A percentile compares a stretch with the other conserved stretches of the same genome.
Conservation (phyloP, 2,888 invertebrate genomes). For the Himalopsyche tibetana region DNA sequence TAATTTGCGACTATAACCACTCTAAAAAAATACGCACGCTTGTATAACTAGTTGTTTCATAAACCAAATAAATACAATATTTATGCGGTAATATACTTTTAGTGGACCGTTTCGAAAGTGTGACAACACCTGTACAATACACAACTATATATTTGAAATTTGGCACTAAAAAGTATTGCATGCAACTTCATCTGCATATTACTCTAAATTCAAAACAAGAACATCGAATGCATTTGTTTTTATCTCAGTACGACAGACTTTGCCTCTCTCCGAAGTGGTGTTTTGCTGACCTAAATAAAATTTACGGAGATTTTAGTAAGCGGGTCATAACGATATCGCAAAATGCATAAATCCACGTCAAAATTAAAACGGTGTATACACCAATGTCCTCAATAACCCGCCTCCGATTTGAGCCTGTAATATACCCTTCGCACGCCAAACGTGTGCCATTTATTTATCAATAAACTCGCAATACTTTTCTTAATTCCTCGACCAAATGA, state of each 20-base stretch:
- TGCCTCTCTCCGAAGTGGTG: background rate
- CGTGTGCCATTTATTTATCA: background rate
- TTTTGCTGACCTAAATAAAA: slow-evolving; percentile 23
- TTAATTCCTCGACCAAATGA: background rate
- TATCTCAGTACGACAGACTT: background rate
- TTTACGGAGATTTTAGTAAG: slow-evolving; percentile 5
- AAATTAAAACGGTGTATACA: background rate
- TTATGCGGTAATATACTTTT: too few relatives aligned
- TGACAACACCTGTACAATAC: too few relatives aligned
- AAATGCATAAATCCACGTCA: slow-evolving; percentile 7
- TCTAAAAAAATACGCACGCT: too few relatives aligned
- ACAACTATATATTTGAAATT: too few relatives aligned
- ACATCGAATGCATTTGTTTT: too few relatives aligned
- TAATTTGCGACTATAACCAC: too few relatives aligned
- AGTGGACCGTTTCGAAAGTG: too few relatives aligned
- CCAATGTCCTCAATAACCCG: background rate
- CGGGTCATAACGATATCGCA: slow-evolving; percentile 31
- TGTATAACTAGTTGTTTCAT: too few relatives aligned
- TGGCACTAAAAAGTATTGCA: too few relatives aligned
- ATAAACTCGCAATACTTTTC: background rate
- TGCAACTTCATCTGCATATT: too few relatives aligned
- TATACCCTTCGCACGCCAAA: background rate
- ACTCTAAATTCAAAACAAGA: too few relatives aligned
- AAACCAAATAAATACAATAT: too few relatives aligned
- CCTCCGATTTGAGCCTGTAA: background rate